A percentile compares a stretch with the other conserved stretches of the same genome.
These are phyloP conservation scores for Scartelaos histophorus DNA, from an alignment of 2,113 vertebrate species.

Conservation along the genomic window DNA sequence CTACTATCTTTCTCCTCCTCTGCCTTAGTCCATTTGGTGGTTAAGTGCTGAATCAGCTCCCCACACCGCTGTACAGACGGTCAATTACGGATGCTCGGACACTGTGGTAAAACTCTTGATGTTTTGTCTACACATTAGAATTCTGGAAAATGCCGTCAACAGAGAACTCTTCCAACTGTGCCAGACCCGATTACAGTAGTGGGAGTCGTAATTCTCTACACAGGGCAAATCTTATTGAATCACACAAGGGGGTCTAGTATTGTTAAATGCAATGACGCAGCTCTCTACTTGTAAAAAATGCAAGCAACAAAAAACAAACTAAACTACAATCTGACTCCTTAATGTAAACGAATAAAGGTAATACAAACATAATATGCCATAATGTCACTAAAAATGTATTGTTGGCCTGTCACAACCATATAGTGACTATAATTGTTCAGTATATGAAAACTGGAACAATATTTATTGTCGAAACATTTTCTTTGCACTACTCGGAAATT, in stretches of 20 bases:
- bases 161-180: conserved; percentile 31
- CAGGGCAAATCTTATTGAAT: conserved; percentile 48
- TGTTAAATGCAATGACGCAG: conserved; percentile 25
- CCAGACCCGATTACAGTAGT: conserved; percentile 53
- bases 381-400: neutral
- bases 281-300: conserved; percentile 23
- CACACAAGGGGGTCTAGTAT: conserved; percentile 26
- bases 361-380: neutral
- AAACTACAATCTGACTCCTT: neutral
- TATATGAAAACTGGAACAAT: too few relatives aligned
- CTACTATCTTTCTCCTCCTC: conserved; percentile 26
- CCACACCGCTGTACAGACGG: conserved; percentile 24
- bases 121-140: conserved; percentile 39
- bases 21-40: conserved; percentile 9
- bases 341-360: neutral
- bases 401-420: too few relatives aligned
- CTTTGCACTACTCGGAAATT: too few relatives aligned
- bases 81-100: conserved; percentile 50
- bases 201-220: conserved; percentile 51
- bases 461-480: too few relatives aligned
- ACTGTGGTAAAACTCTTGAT: conserved; percentile 44
- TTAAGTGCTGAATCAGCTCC: conserved; percentile 64
- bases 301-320: neutral
- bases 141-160: conserved; percentile 39
- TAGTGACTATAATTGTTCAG: too few relatives aligned